Evolutionary conservation across 2,113 vertebrate species (phyloP).

Genomic region (Saccopteryx leptura): DNA sequence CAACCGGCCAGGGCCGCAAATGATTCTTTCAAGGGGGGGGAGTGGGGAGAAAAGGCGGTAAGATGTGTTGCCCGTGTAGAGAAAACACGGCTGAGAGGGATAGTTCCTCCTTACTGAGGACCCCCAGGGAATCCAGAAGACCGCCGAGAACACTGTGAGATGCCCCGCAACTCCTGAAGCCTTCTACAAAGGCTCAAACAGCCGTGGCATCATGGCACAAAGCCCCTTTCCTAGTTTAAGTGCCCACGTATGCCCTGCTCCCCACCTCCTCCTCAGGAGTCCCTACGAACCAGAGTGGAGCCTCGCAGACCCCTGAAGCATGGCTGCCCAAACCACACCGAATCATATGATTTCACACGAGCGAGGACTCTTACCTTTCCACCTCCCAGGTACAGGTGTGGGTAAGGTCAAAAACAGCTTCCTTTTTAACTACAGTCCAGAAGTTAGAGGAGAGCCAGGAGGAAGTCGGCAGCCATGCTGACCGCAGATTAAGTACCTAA

Average conservation of each 20-base stretch:
- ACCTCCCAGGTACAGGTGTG: constrained; percentile 26
- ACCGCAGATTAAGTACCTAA: constrained; percentile 49
- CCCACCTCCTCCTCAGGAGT: neutral
- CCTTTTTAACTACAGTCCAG: constrained; percentile 44
- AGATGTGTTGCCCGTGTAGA: neutral
- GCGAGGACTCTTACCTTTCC: constrained; percentile 41
- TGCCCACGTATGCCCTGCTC: neutral
- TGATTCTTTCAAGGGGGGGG: neutral
- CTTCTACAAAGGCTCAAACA: neutral
- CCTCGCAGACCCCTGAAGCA: neutral
- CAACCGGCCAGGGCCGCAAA: neutral
- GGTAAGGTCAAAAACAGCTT: constrained; percentile 43
- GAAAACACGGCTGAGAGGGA: neutral
- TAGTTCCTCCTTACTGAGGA: constrained; percentile 2
- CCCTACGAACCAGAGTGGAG: neutral
- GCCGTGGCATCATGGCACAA: constrained; percentile 25
- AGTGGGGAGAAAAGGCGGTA: neutral
- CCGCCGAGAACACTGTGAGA: constrained; percentile 6
- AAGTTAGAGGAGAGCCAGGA: constrained; percentile 57
- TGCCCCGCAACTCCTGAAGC: neutral
- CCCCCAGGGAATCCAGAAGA: neutral
- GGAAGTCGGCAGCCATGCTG: constrained; percentile 35
- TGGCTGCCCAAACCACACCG: neutral
- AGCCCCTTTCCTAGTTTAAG: constrained; percentile 29
- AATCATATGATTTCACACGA: constrained; percentile 23